phyloP scores from a whole-genome alignment of 2,888 invertebrate genomes.

The Amphipoea lucens region DNA sequence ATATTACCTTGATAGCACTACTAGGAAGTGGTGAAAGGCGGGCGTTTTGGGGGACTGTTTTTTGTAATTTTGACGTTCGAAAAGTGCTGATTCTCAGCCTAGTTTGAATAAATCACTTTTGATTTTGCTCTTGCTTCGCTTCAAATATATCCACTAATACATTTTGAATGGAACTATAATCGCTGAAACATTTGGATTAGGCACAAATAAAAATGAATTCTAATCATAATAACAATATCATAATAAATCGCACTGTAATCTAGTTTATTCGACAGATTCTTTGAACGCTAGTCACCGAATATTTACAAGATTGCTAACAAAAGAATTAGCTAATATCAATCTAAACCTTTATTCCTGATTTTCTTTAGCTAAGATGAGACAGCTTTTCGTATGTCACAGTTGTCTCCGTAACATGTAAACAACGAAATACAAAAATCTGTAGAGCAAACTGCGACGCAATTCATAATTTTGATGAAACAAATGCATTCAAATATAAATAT shows the following conservation, averaged over 20 bases:
- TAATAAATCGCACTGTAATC: constrained; percentile 45
- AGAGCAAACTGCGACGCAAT: constrained; percentile 51
- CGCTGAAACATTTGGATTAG: constrained; percentile 36
- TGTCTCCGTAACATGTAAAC: constrained; percentile 18
- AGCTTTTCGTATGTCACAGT: constrained; percentile 26
- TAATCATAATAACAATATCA: constrained; percentile 62
- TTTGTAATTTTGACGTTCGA: too few relatives aligned
- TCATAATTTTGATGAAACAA: constrained; percentile 64
- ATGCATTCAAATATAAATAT: constrained; percentile 73
- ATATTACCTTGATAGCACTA: neutral
- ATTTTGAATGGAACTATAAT: constrained; percentile 46
- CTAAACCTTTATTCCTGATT: constrained; percentile 17
- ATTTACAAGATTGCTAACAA: constrained; percentile 32
- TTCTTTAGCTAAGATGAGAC: constrained; percentile 29
- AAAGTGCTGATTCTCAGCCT: too few relatives aligned
- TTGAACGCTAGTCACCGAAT: constrained; percentile 21
- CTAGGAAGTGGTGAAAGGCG: too few relatives aligned
- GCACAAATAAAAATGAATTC: constrained; percentile 25
- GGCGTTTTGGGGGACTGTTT: too few relatives aligned
- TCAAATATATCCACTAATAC: constrained; percentile 27
- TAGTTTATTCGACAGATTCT: constrained; percentile 59
- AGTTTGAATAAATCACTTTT: too few relatives aligned
- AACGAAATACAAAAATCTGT: constrained; percentile 51
- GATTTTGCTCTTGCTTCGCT: neutral
- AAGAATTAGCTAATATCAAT: constrained; percentile 21